Evolutionary conservation across 2,888 invertebrate genomes (phyloP), one percentile per base, ranked within the genome.

Genomic region (Apocheima hispidaria): DNA sequence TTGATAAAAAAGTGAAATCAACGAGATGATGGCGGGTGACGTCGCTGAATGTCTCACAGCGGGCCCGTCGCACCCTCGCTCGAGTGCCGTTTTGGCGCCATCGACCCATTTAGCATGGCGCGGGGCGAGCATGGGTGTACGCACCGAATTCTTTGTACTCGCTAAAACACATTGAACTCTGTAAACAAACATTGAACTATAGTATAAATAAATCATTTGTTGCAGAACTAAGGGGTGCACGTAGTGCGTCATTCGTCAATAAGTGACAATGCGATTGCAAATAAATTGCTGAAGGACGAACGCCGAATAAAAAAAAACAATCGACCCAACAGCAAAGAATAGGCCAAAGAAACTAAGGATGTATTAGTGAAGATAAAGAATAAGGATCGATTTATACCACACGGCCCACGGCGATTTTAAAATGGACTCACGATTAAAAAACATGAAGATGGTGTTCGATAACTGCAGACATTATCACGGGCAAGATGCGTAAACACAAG

Each of bases 401-500:
- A 91, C 91, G 91, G 91, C 90, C 83, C 84, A 86, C 84, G 90
- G 92, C 92, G 78, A 83, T 83, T 86, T 88, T 83, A 91, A 83
- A 90, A 92, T 92, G 92, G 92, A 92, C 89, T 83, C 84, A 84
- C 90, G 92, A 91, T 88, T 88, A 83, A 72, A 83, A 81, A 84
- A 77, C 81, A 85, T 78, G 78, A 84, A 81, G 84, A 83, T 86
- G 84, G 83, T 87, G 85, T 89, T 91, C 86, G 83, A 82, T 84
- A 85, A 82, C 84, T 84, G 81, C 82, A 87, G 83, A 82, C 78
- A 86, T 78, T 84, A 83, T 84, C 83, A 81, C 72, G 86, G 86
- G 81, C 91, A 92, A 83, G 79, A 93, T 93, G 93, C 92, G 93
- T 93, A 92, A 92, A 81, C 89, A 91, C 85, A 92, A 92, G 83